Conservation (phyloP, 2,113 vertebrate species). For the Aptenodytes forsteri region DNA sequence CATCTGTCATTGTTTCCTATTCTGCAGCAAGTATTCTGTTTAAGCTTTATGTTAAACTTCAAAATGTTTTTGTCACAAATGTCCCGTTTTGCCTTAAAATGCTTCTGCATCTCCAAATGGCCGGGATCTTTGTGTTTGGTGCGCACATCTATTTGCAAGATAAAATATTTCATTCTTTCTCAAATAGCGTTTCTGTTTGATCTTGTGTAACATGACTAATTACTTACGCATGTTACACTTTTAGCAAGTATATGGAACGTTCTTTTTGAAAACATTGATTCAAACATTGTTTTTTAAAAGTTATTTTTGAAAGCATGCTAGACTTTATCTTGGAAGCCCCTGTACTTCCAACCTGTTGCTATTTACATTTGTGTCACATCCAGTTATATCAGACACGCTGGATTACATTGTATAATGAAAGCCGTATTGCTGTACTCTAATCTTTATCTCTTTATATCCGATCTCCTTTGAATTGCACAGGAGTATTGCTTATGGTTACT, state of each 20-base stretch:
- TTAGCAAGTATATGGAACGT: neutral
- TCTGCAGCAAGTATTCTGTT: neutral
- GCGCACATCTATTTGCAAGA: neutral
- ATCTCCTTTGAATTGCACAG: conserved; percentile 56
- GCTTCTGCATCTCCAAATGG: neutral
- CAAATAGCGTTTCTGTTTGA: neutral
- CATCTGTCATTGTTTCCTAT: neutral
- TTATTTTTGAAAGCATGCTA: neutral
- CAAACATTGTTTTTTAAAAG: neutral
- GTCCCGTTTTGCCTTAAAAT: neutral
- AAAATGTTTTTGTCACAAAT: neutral
- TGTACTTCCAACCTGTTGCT: conserved; percentile 36
- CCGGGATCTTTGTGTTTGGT: neutral
- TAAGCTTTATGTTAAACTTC: neutral
- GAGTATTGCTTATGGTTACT: conserved; percentile 59
- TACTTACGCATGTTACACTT: neutral
- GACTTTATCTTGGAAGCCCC: neutral
- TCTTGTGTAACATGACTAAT: neutral
- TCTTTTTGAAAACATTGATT: neutral
- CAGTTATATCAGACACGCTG: conserved; percentile 43
- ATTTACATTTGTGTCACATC: conserved; percentile 49
- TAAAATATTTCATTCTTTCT: neutral
- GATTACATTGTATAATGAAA: conserved; percentile 66
- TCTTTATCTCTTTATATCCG: conserved; percentile 69
- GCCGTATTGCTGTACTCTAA: conserved; percentile 55